A percentile compares a stretch with the other conserved stretches of the same genome.
Conservation (phyloP, 2,888 invertebrate species). For the Apotomis capreana region DNA sequence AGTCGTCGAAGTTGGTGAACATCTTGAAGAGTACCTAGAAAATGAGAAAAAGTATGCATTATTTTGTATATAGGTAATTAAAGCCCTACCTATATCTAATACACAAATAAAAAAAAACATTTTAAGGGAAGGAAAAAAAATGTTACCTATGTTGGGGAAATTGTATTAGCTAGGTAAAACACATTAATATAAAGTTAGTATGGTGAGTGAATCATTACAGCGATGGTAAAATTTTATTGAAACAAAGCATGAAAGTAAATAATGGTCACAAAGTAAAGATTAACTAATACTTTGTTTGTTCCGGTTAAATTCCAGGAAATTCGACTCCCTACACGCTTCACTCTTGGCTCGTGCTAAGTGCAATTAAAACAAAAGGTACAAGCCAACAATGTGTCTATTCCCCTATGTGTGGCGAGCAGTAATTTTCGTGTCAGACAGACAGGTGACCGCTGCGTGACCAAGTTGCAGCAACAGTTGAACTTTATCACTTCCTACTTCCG, state of each 20-base stretch:
- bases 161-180: too few relatives aligned
- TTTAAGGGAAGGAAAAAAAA: too few relatives aligned
- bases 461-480: conserved; percentile 76
- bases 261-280: too few relatives aligned
- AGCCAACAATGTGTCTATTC: conserved; percentile 31
- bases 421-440: conserved; percentile 61
- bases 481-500: conserved; percentile 81
- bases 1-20: conserved; percentile 76
- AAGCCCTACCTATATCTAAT: neutral
- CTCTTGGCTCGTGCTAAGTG: neutral
- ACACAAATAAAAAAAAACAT: neutral
- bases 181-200: too few relatives aligned
- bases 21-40: conserved; percentile 59
- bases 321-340: neutral
- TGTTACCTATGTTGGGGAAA: too few relatives aligned
- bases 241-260: too few relatives aligned
- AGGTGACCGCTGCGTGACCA: conserved; percentile 74
- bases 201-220: too few relatives aligned
- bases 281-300: neutral
- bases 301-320: neutral
- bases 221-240: too few relatives aligned
- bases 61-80: neutral
- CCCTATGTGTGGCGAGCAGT: conserved; percentile 57
- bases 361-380: conserved; percentile 30
- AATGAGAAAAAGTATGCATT: conserved; percentile 40